Evolutionary conservation across 2,888 invertebrate genomes (phyloP).

Genomic region (Cabera pusaria): DNA sequence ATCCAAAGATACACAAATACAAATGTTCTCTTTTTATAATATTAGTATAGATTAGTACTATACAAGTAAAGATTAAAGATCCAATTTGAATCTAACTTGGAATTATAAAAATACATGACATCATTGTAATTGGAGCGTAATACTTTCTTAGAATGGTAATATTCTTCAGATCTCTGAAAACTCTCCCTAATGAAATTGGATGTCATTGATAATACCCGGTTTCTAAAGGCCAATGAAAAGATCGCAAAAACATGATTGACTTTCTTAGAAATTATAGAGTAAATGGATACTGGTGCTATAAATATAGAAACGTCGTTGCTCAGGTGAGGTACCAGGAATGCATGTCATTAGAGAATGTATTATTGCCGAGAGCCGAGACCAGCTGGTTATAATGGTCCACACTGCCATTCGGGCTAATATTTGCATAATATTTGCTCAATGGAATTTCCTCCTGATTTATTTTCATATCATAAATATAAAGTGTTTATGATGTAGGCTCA

Average conservation of each 20-base stretch:
- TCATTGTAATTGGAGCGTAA: slow-evolving; percentile 2
- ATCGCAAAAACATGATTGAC: not conserved
- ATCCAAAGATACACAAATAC: too few relatives aligned
- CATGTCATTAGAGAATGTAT: slow-evolving; percentile 29
- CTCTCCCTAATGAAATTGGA: slow-evolving; percentile 6
- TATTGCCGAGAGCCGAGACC: slow-evolving; percentile 24
- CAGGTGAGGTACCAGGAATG: slow-evolving; percentile 26
- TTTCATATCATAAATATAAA: too few relatives aligned
- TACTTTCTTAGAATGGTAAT: not conserved
- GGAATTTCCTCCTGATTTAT: slow-evolving; percentile 16
- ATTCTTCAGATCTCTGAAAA: slow-evolving; percentile 2
- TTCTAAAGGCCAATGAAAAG: slow-evolving; percentile 6
- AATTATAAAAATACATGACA: too few relatives aligned
- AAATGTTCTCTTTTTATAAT: too few relatives aligned
- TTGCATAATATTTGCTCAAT: slow-evolving; percentile 4
- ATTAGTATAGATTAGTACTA: too few relatives aligned
- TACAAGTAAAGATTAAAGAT: too few relatives aligned
- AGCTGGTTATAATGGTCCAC: slow-evolving; percentile 29
- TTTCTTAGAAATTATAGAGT: slow-evolving; percentile 2
- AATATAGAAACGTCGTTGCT: slow-evolving; percentile 11
- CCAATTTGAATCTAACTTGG: too few relatives aligned
- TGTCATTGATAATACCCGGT: slow-evolving; percentile 9
- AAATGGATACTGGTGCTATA: slow-evolving; percentile 5
- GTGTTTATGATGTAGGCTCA: too few relatives aligned
- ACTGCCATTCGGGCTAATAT: slow-evolving; percentile 25